A percentile compares a stretch with the other conserved stretches of the same genome.
Evolutionary conservation across 2,797 vertebrate species (phyloP).

Genomic region (Sebastes trivittatus): DNA sequence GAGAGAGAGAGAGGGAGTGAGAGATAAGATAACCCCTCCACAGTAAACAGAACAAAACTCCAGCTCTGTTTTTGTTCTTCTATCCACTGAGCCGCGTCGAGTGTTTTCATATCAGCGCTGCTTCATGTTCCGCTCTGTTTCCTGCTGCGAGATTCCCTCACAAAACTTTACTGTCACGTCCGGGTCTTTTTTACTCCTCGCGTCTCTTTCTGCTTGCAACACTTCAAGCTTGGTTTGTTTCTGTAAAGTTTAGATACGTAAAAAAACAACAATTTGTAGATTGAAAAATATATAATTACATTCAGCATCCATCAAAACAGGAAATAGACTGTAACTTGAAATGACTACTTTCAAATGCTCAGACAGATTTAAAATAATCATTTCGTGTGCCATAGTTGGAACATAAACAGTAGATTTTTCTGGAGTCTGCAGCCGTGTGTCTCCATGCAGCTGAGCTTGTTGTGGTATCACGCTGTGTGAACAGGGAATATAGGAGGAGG

Average conservation of each 20-base stretch:
- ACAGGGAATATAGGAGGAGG: background rate
- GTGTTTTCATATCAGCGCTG: conserved; percentile 4
- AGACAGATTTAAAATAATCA: background rate
- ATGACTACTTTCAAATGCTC: background rate
- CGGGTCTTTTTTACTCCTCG: background rate
- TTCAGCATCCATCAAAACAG: background rate
- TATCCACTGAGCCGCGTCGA: background rate
- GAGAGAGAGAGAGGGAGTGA: background rate
- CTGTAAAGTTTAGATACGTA: background rate
- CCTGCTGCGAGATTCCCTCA: background rate
- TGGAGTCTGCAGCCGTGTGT: too few relatives aligned
- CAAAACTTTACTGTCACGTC: background rate
- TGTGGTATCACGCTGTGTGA: background rate
- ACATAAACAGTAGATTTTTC: too few relatives aligned
- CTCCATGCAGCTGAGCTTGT: background rate
- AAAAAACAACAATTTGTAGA: background rate
- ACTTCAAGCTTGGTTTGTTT: background rate
- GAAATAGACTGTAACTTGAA: background rate
- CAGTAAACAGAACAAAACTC: conserved; percentile 10
- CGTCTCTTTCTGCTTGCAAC: background rate
- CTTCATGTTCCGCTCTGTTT: conserved; percentile 22
- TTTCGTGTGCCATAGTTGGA: background rate
- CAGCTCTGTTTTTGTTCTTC: conserved; percentile 18
- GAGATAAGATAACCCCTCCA: background rate
- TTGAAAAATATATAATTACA: background rate